Percentiles rank a stretch among this genome's conserved stretches.
Conservation (phyloP, 2,113 vertebrate species). For the Pan paniscus region DNA sequence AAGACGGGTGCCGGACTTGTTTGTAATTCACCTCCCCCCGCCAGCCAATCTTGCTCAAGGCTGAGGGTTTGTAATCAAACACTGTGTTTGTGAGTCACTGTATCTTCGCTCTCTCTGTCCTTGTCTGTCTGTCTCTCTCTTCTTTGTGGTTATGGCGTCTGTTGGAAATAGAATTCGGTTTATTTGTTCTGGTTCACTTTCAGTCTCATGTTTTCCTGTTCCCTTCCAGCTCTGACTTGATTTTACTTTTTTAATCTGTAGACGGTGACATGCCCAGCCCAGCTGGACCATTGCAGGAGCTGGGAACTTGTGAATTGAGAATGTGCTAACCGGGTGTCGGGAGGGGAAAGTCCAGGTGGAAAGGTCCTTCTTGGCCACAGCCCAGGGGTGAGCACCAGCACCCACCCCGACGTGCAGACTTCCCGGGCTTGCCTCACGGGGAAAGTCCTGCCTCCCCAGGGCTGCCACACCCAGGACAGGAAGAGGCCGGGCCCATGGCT, state of each 20-base stretch:
- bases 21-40: background rate
- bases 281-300: accelerated
- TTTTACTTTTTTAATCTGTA: background rate
- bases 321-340: background rate
- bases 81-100: accelerated
- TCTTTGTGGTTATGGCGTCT: background rate
- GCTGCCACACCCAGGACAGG: background rate
- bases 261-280: accelerated
- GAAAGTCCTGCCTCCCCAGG: too few relatives aligned
- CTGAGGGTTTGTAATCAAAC: too few relatives aligned
- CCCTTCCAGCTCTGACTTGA: background rate
- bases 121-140: background rate
- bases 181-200: background rate
- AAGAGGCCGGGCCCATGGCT: background rate
- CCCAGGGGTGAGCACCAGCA: too few relatives aligned
- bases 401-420: background rate
- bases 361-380: background rate
- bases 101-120: too few relatives aligned
- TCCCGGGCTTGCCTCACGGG: background rate
- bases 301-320: too few relatives aligned
- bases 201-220: background rate
- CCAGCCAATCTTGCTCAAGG: background rate
- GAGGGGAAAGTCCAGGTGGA: background rate
- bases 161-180: background rate
- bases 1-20: accelerated